Conservation (phyloP, 2,797 vertebrate species). For the Acanthurus lineatus region DNA sequence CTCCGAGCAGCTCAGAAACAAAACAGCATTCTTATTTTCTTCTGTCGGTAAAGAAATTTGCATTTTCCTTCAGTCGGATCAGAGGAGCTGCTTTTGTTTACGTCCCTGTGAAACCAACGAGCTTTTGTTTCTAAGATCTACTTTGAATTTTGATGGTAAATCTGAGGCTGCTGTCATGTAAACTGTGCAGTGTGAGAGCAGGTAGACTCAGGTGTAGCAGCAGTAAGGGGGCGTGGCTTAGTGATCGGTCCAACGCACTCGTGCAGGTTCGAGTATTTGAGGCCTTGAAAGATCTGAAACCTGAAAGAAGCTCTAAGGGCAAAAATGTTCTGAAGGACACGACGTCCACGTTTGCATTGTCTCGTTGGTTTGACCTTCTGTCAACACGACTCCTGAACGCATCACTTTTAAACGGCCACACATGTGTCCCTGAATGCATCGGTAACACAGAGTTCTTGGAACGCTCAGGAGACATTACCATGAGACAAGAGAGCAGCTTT, state of each 20-base stretch:
- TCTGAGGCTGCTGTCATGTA: neutral
- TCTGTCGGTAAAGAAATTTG: no score
- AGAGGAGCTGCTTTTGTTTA: neutral
- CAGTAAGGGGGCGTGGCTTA: neutral
- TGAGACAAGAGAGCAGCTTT: neutral
- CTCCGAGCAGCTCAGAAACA: no score
- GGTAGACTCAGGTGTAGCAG: neutral
- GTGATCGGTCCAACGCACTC: neutral
- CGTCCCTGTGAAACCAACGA: neutral
- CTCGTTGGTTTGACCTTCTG: neutral
- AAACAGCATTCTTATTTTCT: no score
- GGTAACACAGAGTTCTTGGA: neutral
- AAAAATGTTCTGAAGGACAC: neutral
- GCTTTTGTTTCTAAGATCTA: neutral
- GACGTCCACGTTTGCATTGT: neutral
- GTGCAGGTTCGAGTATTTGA: neutral
- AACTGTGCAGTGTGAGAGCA: no score
- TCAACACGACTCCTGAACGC: neutral
- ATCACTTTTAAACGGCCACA: neutral
- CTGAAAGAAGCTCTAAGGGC: neutral
- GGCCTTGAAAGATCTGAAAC: neutral
- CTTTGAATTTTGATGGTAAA: neutral
- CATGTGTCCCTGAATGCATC: conserved; percentile 15
- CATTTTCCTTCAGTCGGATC: no score
- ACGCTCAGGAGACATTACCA: no score